Percentiles rank a stretch among this genome's conserved stretches.
Conservation (phyloP, 2,888 invertebrate genomes). For the Callyntrura sp. region DNA sequence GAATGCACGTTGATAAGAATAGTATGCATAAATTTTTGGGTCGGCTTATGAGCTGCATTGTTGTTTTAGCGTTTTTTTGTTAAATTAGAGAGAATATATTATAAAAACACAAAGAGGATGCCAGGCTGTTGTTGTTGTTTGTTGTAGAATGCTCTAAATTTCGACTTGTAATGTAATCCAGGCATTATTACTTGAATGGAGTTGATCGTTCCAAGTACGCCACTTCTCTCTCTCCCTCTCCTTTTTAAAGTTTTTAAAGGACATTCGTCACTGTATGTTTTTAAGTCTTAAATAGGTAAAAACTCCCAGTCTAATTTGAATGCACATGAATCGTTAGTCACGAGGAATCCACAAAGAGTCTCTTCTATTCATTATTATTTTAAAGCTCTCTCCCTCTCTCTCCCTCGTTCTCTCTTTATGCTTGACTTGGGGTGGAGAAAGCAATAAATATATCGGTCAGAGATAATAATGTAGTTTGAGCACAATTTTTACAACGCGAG, state of each 20-base stretch:
- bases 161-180: conserved; percentile 14
- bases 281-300: conserved; percentile 66
- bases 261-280: conserved; percentile 50
- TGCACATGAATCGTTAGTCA: conserved; percentile 53
- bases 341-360: conserved; percentile 51
- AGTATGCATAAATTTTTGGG: conserved; percentile 17
- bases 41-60: conserved; percentile 16
- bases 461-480: conserved; percentile 70
- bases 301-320: conserved; percentile 52
- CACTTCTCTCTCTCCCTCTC: not conserved
- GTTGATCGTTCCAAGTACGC: not conserved
- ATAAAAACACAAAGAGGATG: conserved; percentile 18
- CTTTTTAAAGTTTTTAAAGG: conserved; percentile 22
- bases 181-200: not conserved
- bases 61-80: conserved; percentile 32
- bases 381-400: conserved; percentile 13
- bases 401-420: conserved; percentile 30
- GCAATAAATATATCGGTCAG: conserved; percentile 78
- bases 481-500: conserved; percentile 67
- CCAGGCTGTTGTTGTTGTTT: not conserved
- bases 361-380: not conserved
- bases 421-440: conserved; percentile 74
- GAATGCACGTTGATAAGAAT: conserved; percentile 55
- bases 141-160: conserved; percentile 56
- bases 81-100: conserved; percentile 48